Evolutionary conservation across 1,140 invertebrate species (phyloP).

Genomic region (Drosophila orosa): DNA sequence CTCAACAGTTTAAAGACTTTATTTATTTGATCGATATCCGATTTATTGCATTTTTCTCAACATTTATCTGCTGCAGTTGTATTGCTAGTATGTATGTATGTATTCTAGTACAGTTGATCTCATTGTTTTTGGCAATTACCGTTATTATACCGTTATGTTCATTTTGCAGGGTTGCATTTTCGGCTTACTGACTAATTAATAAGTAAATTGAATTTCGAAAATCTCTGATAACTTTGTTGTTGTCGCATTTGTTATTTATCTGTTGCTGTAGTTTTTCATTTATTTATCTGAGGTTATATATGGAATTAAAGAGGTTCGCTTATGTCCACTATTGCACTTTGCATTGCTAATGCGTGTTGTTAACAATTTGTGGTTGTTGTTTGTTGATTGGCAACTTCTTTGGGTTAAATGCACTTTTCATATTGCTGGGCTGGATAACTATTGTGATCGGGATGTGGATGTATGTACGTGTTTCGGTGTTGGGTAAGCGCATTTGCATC

Average conservation of each 20-base stretch:
- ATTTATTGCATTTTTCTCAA: constrained; percentile 75
- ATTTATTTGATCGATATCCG: constrained; percentile 79
- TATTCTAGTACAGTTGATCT: constrained; percentile 50
- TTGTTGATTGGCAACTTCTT: constrained; percentile 73
- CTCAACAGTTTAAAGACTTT: constrained; percentile 81
- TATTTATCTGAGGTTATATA: constrained; percentile 39
- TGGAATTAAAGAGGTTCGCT: constrained; percentile 35
- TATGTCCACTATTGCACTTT: constrained; percentile 48
- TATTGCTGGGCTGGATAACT: constrained; percentile 49
- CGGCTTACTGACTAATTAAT: constrained; percentile 78
- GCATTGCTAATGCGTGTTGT: constrained; percentile 20
- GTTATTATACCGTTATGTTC: constrained; percentile 35
- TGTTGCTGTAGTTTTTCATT: constrained; percentile 21
- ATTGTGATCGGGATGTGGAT: constrained; percentile 22
- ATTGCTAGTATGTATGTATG: constrained; percentile 21
- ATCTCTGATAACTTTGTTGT: constrained; percentile 48
- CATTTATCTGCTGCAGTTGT: constrained; percentile 61
- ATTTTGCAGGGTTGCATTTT: constrained; percentile 38
- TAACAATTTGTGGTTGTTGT: constrained; percentile 27
- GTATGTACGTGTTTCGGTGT: constrained; percentile 31
- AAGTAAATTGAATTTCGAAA: constrained; percentile 70
- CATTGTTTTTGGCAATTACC: constrained; percentile 44
- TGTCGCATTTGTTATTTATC: constrained; percentile 39
- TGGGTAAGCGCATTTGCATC: constrained; percentile 52
- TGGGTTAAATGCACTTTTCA: constrained; percentile 78